Base-by-base conservation (phyloP, 2,888 invertebrate genomes). In the Drosophila greeni region DNA sequence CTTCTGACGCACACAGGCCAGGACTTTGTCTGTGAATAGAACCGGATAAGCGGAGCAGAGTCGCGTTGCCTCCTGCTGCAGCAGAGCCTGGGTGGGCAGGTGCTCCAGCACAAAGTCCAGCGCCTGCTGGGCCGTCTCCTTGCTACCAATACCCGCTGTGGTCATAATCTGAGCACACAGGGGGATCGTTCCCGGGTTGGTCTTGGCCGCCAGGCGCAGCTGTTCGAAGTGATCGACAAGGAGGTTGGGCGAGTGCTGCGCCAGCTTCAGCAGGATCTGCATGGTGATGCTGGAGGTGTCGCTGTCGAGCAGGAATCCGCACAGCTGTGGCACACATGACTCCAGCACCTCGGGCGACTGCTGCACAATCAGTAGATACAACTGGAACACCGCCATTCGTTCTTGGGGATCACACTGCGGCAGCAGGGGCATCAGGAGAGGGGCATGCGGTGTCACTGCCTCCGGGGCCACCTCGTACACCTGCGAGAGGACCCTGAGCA, bases 401-500 rank as follows among this genome's bases (percentile, higher is more conserved):
- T 97, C 97, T 72, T 95, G 93, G 65, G 93, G 93, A 85, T 97
- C 97, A 85, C 96, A 96, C 78, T 93, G 93, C 1, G 94, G 94
- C 53, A 97, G 89, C 14, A 97, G 90, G 0, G 86, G 81, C 1
- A 96, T 94, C 36, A 98, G 90, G 3, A 95, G 93, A 87, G 95
- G 92, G 3, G 95, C 93, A 88, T 96, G 95, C 7, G 94, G 95
- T 76, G 96, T 94, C 23, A 97, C 92, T 0, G 95, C 94, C 79
- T 95, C 95, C 3, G 94, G 94, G 47, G 96, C 95, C 20, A 97
- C 95, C 82, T 94, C 93, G 87, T 97, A 97, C 37, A 97, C 93
- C 89, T 96, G 96, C 0, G 96, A 96, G 69, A 98, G 91, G 37
- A 97, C 96, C 51, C 96, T 91, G 70, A 96, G 94, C 23, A 98